Conservation (phyloP, 2,797 vertebrate species). For the Aselliscus stoliczkanus region DNA sequence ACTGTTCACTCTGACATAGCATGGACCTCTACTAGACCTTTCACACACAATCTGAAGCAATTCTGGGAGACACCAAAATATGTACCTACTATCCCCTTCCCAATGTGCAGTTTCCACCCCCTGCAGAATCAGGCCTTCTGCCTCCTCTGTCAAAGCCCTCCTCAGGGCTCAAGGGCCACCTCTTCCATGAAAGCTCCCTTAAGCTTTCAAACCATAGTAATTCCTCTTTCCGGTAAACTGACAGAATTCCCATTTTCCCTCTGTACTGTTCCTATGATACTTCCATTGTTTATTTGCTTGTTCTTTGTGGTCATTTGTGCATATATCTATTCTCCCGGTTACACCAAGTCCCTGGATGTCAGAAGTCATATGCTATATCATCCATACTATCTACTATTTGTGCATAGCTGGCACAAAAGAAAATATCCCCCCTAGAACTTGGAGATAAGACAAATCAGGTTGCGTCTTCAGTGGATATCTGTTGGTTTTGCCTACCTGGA, state of each 20-base stretch:
- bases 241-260: neutral
- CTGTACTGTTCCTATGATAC: neutral
- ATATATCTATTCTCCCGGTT: neutral
- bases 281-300: neutral
- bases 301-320: neutral
- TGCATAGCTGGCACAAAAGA: neutral
- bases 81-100: neutral
- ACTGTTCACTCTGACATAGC: neutral
- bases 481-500: neutral
- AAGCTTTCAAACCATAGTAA: neutral
- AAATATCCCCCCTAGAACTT: neutral
- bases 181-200: neutral
- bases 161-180: neutral
- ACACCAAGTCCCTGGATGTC: neutral
- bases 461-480: neutral
- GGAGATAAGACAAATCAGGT: neutral
- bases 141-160: neutral
- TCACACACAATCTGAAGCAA: neutral
- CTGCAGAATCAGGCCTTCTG: neutral
- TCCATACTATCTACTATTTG: neutral
- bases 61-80: neutral
- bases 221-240: neutral
- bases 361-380: neutral
- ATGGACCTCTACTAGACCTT: fast-evolving
- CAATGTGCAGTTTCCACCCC: neutral